A percentile compares a stretch with the other conserved stretches of the same genome.
phyloP scores from a whole-genome alignment of 2,797 vertebrate genomes.

The Sebastes trivittatus region DNA sequence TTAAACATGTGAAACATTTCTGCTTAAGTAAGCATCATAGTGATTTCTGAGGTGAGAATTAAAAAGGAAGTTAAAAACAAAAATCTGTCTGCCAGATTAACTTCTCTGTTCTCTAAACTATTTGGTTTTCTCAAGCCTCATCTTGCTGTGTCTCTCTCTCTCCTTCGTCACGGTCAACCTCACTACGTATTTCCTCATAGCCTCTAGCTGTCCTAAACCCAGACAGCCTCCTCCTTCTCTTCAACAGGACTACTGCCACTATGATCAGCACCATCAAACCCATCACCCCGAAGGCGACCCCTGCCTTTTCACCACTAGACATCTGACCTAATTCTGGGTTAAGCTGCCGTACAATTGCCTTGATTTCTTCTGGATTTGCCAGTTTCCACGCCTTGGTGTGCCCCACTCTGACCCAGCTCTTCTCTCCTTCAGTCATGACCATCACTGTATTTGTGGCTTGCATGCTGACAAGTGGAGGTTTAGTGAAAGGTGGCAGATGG shows the following conservation, averaged over 20 bases:
- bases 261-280: slow-evolving; percentile 59
- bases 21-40: rapidly evolving
- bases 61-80: background rate
- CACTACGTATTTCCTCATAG: slow-evolving; percentile 60
- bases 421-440: slow-evolving; percentile 82
- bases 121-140: slow-evolving; percentile 8
- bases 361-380: slow-evolving; percentile 75
- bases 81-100: background rate
- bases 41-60: background rate
- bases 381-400: slow-evolving; percentile 84
- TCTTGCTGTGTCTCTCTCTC: slow-evolving; percentile 14
- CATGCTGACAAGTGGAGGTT: slow-evolving; percentile 77
- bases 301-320: slow-evolving; percentile 66
- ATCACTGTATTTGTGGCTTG: slow-evolving; percentile 82
- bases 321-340: slow-evolving; percentile 32
- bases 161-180: background rate
- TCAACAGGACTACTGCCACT: slow-evolving; percentile 58
- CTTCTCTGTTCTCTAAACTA: background rate
- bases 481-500: slow-evolving; percentile 87
- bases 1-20: background rate
- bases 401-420: slow-evolving; percentile 85
- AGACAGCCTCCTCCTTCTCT: slow-evolving; percentile 43
- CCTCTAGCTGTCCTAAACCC: background rate
- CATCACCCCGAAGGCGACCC: slow-evolving; percentile 69
- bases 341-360: slow-evolving; percentile 15